Base-by-base conservation (phyloP, 2,113 vertebrate genomes). In the Laterallus jamaicensis region DNA sequence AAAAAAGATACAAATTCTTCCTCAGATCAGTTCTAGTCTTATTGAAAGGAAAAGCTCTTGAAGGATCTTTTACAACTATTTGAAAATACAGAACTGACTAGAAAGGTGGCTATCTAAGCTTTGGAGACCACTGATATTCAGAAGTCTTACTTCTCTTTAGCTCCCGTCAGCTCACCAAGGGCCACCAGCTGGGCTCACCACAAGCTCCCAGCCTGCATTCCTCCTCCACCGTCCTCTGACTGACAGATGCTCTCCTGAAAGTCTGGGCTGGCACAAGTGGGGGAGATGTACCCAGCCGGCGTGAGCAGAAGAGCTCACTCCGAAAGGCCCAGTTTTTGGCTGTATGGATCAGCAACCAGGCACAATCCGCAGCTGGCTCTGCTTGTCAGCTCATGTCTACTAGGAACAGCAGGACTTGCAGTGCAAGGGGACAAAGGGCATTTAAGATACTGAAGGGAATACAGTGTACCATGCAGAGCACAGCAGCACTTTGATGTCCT, bases 271-370 rank as follows among this genome's bases (percentile, higher is more conserved):
- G 19, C 31, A 55, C 62, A 40, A 20, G 28, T 11, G 10, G 63
- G 10, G 37, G 26, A 42, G 42, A 12, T n/a, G 35, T 3, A 0
- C 21, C 15, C 2, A 0, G 28, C 26, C 1, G 0, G 11, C 0
- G 1, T 32, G 59, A 84, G 37, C 22, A 26, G 58, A 67, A 56
- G 32, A 58, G 8, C 11, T 81, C 21, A 12, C 29, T 7, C 16
- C 1, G 0, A 35, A 59, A 71, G 63, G 29, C n/a, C 44, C 3
- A 5, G 40, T 10, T 66, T 74, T 73, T 39, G 35, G 37, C 59
- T 22, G 15, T 26, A 49, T 1, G 1, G 29, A 31, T n/a, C 1
- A 1, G 32, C 29, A 67, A 8, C 58, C 55, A 32, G 52, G 42
- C 20, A 29, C 37, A 8, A 25, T 52, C 69, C 31, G 32, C 59